These are phyloP conservation scores for Mellilla xanthometata DNA, from an alignment of 2,888 invertebrate genomes.

Conservation along the genomic window DNA sequence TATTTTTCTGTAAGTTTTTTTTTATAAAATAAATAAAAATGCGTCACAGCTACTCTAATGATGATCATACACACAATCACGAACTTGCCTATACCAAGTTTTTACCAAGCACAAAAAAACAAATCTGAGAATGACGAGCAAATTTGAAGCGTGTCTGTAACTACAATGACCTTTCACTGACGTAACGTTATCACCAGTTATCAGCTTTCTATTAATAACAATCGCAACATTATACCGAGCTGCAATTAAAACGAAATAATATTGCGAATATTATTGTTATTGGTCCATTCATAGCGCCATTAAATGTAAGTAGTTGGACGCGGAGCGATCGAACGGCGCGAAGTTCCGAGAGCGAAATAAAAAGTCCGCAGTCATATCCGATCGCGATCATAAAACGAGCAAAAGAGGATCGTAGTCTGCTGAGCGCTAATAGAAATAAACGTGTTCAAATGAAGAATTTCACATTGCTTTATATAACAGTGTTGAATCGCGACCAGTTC, in stretches of 20 bases:
- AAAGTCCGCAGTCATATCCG: constrained; percentile 22
- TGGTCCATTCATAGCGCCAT: constrained; percentile 10
- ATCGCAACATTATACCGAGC: constrained; percentile 18
- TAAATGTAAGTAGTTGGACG: neutral
- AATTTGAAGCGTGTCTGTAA: constrained; percentile 15
- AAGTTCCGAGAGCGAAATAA: constrained; percentile 23
- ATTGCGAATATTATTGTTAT: constrained; percentile 16
- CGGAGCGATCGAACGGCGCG: constrained; percentile 15
- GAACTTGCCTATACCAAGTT: neutral
- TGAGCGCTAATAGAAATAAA: constrained; percentile 34
- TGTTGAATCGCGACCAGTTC: constrained; percentile 61
- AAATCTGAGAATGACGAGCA: constrained; percentile 13
- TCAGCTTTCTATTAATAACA: constrained; percentile 25
- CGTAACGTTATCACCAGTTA: constrained; percentile 24
- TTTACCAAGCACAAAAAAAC: constrained; percentile 1
- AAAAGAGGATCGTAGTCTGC: constrained; percentile 9
- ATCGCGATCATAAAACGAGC: constrained; percentile 29
- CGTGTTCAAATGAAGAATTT: constrained; percentile 38
- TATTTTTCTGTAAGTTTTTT: too few relatives aligned
- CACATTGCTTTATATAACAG: constrained; percentile 52
- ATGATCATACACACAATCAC: too few relatives aligned
- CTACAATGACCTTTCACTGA: constrained; percentile 24
- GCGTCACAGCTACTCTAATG: too few relatives aligned
- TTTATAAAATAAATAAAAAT: too few relatives aligned
- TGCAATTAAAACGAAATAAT: constrained; percentile 20